Conservation (phyloP, 1,140 invertebrate species). For the Glomeris maerens region DNA sequence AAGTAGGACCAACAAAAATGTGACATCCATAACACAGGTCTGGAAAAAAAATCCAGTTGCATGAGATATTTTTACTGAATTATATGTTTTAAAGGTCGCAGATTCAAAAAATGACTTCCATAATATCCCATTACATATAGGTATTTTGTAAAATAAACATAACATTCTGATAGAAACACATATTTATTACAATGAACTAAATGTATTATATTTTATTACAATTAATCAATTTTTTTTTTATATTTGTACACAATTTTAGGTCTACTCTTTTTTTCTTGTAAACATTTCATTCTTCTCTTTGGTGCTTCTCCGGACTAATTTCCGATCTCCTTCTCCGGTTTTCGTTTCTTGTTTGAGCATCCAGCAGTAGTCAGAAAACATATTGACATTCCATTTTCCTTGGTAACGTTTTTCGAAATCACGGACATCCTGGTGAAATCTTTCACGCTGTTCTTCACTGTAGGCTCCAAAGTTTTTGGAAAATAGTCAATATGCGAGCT, state of each 20-base stretch:
- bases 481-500: slow-evolving; percentile 8
- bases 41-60: too few species aligned
- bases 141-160: not conserved
- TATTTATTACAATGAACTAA: slow-evolving; percentile 9
- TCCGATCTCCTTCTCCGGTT: slow-evolving; percentile 9
- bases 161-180: slow-evolving; percentile 3
- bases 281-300: too few species aligned
- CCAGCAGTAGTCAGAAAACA: slow-evolving; percentile 17
- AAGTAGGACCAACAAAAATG: too few species aligned
- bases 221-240: not conserved
- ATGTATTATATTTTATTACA: too few species aligned
- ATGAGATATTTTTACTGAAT: too few species aligned
- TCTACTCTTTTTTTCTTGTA: slow-evolving; percentile 9
- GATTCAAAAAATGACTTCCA: too few species aligned
- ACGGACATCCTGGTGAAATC: too few species aligned
- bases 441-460: slow-evolving; percentile 14
- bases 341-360: slow-evolving; percentile 7
- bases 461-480: slow-evolving; percentile 13
- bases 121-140: too few species aligned
- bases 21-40: too few species aligned
- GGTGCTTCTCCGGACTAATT: slow-evolving; percentile 10
- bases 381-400: slow-evolving; percentile 7
- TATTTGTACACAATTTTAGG: not conserved
- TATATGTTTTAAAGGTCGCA: too few species aligned
- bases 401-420: slow-evolving; percentile 11